Evolutionary conservation across 2,888 invertebrate species (phyloP).

Genomic region (Agonopterix heracliana): DNA sequence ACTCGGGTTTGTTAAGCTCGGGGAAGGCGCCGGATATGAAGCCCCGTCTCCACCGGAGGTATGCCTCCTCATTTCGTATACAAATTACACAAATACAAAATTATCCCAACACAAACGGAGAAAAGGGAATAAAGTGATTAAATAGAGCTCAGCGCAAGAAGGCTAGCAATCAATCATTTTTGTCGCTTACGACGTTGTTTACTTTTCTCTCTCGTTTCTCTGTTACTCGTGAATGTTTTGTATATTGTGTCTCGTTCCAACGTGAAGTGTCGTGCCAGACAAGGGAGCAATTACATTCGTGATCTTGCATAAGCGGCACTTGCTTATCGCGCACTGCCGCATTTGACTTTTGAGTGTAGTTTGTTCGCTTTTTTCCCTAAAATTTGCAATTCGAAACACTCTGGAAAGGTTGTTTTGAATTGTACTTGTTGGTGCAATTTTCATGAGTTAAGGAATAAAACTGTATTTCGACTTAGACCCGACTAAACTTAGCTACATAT

Average conservation of each 20-base stretch:
- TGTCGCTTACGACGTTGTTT: slow-evolving; percentile 70
- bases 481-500: no score
- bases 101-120: slow-evolving; percentile 75
- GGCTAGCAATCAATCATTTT: slow-evolving; percentile 76
- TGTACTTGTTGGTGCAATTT: slow-evolving; percentile 4
- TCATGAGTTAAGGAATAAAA: background rate
- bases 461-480: background rate
- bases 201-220: slow-evolving; percentile 45
- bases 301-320: slow-evolving; percentile 77
- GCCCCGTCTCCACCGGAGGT: slow-evolving; percentile 51
- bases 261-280: slow-evolving; percentile 74
- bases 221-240: slow-evolving; percentile 33
- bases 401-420: slow-evolving; percentile 37
- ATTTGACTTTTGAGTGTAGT: slow-evolving; percentile 70
- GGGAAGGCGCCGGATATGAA: slow-evolving; percentile 59
- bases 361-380: slow-evolving; percentile 63
- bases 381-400: slow-evolving; percentile 72
- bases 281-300: slow-evolving; percentile 78
- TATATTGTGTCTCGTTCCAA: slow-evolving; percentile 55
- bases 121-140: slow-evolving; percentile 78
- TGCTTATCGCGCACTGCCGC: slow-evolving; percentile 72
- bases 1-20: slow-evolving; percentile 45
- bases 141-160: slow-evolving; percentile 76
- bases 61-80: slow-evolving; percentile 68
- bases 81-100: slow-evolving; percentile 76